Percentiles rank a stretch among this genome's conserved stretches.
Evolutionary conservation across 1,140 invertebrate species (phyloP).

Genomic region (Arctopsyche grandis): DNA sequence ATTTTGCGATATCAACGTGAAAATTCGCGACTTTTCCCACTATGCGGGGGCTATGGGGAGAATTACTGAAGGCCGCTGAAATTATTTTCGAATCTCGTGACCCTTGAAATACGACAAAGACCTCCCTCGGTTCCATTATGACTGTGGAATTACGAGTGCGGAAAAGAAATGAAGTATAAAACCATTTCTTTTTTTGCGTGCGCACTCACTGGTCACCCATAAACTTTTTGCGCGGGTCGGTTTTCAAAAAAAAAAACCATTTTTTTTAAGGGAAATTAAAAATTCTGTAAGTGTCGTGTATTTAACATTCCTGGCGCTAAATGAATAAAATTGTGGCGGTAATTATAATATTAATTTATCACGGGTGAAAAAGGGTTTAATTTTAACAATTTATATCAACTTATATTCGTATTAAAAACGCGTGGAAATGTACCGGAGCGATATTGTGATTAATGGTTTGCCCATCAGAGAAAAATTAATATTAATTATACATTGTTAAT

Average conservation of each 20-base stretch:
- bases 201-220: constrained; percentile 2
- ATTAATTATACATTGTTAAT: too few species aligned
- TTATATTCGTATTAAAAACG: too few species aligned
- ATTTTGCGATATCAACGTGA: not conserved
- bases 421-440: too few species aligned
- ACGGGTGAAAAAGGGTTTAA: too few species aligned
- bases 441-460: too few species aligned
- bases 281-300: too few species aligned
- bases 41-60: not conserved
- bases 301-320: too few species aligned
- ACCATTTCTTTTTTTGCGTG: not conserved
- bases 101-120: constrained; percentile 31
- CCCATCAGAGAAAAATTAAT: too few species aligned
- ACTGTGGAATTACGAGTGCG: constrained; percentile 7
- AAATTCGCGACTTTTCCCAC: constrained; percentile 21
- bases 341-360: too few species aligned
- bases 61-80: constrained; percentile 22
- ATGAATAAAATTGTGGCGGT: too few species aligned
- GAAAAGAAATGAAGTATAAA: constrained; percentile 9
- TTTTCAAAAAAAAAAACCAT: not conserved
- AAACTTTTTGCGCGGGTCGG: not conserved
- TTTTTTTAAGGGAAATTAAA: not conserved
- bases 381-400: too few species aligned
- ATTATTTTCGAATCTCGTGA: constrained; percentile 30
- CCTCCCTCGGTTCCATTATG: constrained; percentile 7